Evolutionary conservation across 1,140 invertebrate genomes (phyloP), one percentile per base, ranked within the genome.

Genomic region (Drosophila lowei): DNA sequence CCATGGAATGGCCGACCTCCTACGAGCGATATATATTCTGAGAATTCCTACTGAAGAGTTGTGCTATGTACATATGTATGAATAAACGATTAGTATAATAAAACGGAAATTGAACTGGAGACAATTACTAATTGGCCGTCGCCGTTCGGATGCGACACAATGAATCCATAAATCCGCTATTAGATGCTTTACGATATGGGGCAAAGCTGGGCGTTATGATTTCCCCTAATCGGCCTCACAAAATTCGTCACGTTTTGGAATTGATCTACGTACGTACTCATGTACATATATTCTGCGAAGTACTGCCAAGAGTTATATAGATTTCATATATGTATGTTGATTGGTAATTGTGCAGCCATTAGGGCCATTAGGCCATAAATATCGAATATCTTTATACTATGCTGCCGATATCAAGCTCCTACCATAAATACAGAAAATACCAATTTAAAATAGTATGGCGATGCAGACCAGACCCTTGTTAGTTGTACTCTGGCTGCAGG

Each of bases 1-100:
- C 74, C 25, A 81, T 88, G 77, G 80, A 85, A 30, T 86, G 83
- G 77, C 81, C 81, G 18, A 68, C 62, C 8, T 86, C 81, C 15
- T 88, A 86, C 21, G 73, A 75, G 44, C 46, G 72, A 25, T 75
- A 61, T 41, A 59, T 61, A 38, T 75, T 67, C 28, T 75, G 30
- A 62, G 28, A 30, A 30, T 2, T 2, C 28, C 7, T 2, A 3
- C 7, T 8, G 28, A 8, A 7, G 7, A 8, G 28, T 6, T 8
- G 28, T 8, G 28, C 2, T 6, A 30, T 30, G 23, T 25, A 25
- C 23, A 25, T 25, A 25, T 25, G 23, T 25, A 25, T 25, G 23
- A 25, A 25, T 25, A 25, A 25, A 4, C 23, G 28, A 30, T 30
- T 30, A 30, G 7, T 30, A 8, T 30, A 30, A 30, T 30, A 30